Conservation (phyloP, 2,113 vertebrate species). For the Takifugu bimaculatus region DNA sequence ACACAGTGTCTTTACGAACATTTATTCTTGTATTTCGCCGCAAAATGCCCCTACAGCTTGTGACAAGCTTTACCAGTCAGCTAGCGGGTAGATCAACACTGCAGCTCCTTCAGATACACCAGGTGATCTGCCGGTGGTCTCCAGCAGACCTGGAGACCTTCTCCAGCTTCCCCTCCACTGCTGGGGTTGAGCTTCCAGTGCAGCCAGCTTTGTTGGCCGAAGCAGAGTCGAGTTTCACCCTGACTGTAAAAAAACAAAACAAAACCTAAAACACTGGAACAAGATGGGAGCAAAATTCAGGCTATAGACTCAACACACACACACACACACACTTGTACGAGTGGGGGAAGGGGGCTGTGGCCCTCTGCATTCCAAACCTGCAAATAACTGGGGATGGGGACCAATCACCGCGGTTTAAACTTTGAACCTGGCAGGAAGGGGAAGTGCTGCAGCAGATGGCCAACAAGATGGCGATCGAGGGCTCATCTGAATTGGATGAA, state of each 20-base stretch:
- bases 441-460: conserved; percentile 45
- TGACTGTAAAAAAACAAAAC: conserved; percentile 33
- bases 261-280: conserved; percentile 31
- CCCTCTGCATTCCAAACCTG: conserved; percentile 53
- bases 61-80: too few species aligned
- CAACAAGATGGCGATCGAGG: conserved; percentile 26
- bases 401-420: conserved; percentile 61
- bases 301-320: not conserved
- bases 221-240: conserved; percentile 40
- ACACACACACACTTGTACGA: conserved; percentile 5
- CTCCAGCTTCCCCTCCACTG: conserved; percentile 1
- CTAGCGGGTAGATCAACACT: not conserved
- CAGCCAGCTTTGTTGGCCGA: conserved; percentile 24
- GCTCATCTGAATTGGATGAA: not conserved
- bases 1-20: too few species aligned
- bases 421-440: conserved; percentile 63
- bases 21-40: not conserved
- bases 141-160: conserved; percentile 1
- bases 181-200: conserved; percentile 25
- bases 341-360: not conserved
- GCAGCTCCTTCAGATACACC: conserved; percentile 18
- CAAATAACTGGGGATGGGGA: conserved; percentile 42
- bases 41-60: not conserved
- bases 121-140: conserved; percentile 12
- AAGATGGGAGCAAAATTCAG: conserved; percentile 33